phyloP scores from a whole-genome alignment of 2,888 invertebrate genomes.

The Drosophila longiperda region DNA sequence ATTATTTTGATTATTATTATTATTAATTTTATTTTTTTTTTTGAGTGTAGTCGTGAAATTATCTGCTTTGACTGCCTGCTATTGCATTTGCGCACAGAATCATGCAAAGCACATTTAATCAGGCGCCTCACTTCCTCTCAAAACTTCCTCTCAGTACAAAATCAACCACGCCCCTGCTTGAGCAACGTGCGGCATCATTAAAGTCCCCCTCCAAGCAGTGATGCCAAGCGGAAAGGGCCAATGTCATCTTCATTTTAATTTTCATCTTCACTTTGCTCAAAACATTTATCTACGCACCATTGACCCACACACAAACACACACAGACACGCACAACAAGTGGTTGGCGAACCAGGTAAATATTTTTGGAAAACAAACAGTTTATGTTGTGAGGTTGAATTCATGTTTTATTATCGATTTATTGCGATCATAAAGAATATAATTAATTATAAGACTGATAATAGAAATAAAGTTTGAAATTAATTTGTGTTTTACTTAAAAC shows the following conservation, averaged over 20 bases:
- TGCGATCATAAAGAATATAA: background rate
- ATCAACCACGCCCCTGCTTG: constrained; percentile 21
- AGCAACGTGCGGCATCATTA: constrained; percentile 57
- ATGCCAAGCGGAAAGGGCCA: background rate
- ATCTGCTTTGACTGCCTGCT: constrained; percentile 57
- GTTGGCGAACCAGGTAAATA: background rate
- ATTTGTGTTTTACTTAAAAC: too few relatives aligned
- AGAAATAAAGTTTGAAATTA: background rate
- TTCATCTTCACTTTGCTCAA: constrained; percentile 65
- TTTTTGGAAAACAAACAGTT: background rate
- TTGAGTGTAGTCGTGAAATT: constrained; percentile 39
- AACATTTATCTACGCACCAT: constrained; percentile 70
- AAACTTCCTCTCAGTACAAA: background rate
- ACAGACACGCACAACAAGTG: background rate
- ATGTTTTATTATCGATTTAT: background rate
- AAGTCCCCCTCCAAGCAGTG: constrained; percentile 30
- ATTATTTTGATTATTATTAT: too few relatives aligned
- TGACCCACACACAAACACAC: constrained; percentile 29
- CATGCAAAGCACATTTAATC: constrained; percentile 71
- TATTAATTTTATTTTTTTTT: background rate
- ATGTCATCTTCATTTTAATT: constrained; percentile 40
- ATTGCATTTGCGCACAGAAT: constrained; percentile 59
- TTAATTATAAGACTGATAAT: background rate
- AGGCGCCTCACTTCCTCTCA: constrained; percentile 38
- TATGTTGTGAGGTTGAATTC: background rate